Evolutionary conservation across 2,888 invertebrate species (phyloP), one percentile per base, ranked within the genome.

Genomic region (Epicampocera succincta): DNA sequence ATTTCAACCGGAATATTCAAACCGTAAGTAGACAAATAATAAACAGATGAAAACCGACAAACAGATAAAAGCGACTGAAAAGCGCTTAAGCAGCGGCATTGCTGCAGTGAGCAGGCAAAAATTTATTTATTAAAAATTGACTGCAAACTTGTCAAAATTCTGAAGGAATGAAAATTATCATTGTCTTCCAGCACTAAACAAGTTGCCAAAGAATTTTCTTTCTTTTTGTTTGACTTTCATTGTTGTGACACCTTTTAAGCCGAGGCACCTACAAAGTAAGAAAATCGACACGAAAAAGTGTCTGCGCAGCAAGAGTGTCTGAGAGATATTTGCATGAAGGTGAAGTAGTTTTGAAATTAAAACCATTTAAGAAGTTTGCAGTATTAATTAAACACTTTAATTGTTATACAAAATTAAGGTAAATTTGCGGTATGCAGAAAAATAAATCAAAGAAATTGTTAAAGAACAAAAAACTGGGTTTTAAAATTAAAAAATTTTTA

Each of bases 361-460:
- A 69, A 69, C 15, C 63, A 65, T 82, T 81, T 65, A 65, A 46
- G 13, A 69, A 77, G 77, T 74, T 81, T 69, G 63, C 46, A 52
- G 50, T 74, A 74, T 69, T 77, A 82, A 82, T 77, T 74, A 65
- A 74, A 74, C 58, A 71, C 33, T 54, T 69, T 54, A 69, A 61
- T 76, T 76, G 61, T 6, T n/a, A 52, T 13, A 44, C 75, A 52
- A 52, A 52, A 12, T 56, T 73, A 5, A 15, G 33, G 0, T 15
- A 25, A 3, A 33, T 29, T 11, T 1, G 25, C 11, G 13, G 6
- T n/a, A 40, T 3, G 42, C 50, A 50, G 60, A 29, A 50, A n/a
- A n/a, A n/a, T n/a, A n/a, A 72, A 60, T 48, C 19, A 3, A 33
- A 3, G 11, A 1, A 15, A 21, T 3, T 13, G 1, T 13, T 50